phyloP scores from a whole-genome alignment of 2,888 invertebrate species.

The Noctua janthina region DNA sequence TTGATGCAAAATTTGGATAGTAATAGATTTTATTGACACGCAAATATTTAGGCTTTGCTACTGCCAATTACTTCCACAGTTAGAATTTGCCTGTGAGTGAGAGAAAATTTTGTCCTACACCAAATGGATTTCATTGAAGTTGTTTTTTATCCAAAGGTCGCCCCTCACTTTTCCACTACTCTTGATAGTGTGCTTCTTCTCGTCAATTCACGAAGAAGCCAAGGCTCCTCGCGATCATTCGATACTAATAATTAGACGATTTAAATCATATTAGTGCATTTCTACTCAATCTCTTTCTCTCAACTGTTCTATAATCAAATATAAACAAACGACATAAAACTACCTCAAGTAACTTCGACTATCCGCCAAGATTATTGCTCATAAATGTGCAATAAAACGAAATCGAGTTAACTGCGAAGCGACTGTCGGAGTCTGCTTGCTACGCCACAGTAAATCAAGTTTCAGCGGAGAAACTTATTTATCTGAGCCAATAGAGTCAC shows the following conservation, averaged over 20 bases:
- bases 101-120: background rate
- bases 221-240: background rate
- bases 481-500: conserved; percentile 66
- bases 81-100: background rate
- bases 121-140: background rate
- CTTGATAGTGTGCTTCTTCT: background rate
- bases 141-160: background rate
- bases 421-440: conserved; percentile 53
- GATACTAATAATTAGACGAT: background rate
- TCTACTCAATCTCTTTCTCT: background rate
- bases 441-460: conserved; percentile 63
- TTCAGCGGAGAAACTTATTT: conserved; percentile 66
- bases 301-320: background rate
- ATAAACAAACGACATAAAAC: conserved; percentile 24
- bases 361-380: conserved; percentile 42
- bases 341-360: conserved; percentile 24
- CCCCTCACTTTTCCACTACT: background rate
- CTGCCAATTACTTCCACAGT: background rate
- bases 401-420: conserved; percentile 66
- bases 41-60: background rate
- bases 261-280: background rate
- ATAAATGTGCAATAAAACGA: conserved; percentile 64
- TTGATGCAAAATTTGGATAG: background rate
- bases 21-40: background rate
- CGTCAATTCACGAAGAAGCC: background rate